Evolutionary conservation across 2,797 vertebrate species (phyloP), one percentile per base, ranked within the genome.

Genomic region (Coccyzus lansbergi): DNA sequence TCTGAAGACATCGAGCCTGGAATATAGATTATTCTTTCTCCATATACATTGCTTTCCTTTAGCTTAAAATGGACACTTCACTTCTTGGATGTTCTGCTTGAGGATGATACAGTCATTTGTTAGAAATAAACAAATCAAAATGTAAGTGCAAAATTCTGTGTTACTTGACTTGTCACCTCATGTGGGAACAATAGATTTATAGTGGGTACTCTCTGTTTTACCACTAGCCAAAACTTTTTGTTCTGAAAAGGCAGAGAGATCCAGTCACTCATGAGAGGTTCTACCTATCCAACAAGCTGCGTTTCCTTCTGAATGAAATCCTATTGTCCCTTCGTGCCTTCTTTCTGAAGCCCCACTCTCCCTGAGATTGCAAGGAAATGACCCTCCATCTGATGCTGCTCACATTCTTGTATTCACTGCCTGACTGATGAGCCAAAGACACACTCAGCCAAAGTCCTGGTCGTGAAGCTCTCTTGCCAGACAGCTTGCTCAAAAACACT

Each of bases 401-500:
- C 78, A 62, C 81, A 79, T 84, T 94, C 86, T 95, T 95, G 90
- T 95, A 86, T 94, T 79, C 74, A 31, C 76, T 92, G 58, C 71
- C 87, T 95, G 91, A 40, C 34, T 81, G 71, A 91, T 94, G 88
- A 92, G 88, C 91, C 90, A 95, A 94, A 91, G 95, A 78, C 72
- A 58, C 0, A 4, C 40, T 79, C 83, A 68, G 86, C 88, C 94
- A 78, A 88, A 95, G 79, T 60, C 55, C 64, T 91, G 79, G 55
- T 72, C 7, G 3, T 60, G 52, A 90, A 84, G 70, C 40, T 81
- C 31, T 88, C 89, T 82, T 96, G 48, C 92, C 75, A 84, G 92
- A 95, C 81, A 94, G 62, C 52, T 83, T 92, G 42, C 87, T 97
- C 92, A 82, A 69, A 88, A 96, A 93, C 83, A 91, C 86, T 92